phyloP scores from a whole-genome alignment of 2,113 vertebrate genomes.

The Osmerus mordax region DNA sequence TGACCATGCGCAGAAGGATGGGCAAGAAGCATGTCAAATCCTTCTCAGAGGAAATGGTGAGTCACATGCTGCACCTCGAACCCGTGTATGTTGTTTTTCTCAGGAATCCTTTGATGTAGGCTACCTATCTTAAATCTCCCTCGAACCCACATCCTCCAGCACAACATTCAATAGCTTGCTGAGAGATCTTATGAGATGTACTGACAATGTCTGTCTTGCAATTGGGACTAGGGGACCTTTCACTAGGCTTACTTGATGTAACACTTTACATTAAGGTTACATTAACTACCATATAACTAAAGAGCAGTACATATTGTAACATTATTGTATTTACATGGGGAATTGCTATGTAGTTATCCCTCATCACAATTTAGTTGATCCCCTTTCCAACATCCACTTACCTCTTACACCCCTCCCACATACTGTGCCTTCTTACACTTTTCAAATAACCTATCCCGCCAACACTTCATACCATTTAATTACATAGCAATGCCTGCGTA shows the following conservation, averaged over 20 bases:
- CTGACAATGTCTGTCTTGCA: not conserved
- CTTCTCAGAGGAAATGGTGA: constrained; percentile 84
- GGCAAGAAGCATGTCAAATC: constrained; percentile 86
- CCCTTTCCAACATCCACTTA: too few relatives aligned
- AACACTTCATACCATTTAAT: too few relatives aligned
- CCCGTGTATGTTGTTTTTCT: constrained; percentile 30
- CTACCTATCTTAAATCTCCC: not conserved
- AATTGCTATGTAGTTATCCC: too few relatives aligned
- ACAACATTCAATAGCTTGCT: not conserved
- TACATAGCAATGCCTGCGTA: too few relatives aligned
- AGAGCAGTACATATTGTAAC: too few relatives aligned
- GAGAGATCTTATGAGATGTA: not conserved
- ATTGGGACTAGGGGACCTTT: not conserved
- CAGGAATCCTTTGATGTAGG: constrained; percentile 16
- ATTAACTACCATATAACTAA: too few relatives aligned
- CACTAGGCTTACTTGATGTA: not conserved
- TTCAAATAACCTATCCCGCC: too few relatives aligned
- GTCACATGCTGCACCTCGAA: constrained; percentile 29
- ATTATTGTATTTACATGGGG: too few relatives aligned
- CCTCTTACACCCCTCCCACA: too few relatives aligned
- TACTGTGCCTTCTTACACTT: too few relatives aligned
- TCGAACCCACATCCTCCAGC: constrained; percentile 47
- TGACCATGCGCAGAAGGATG: constrained; percentile 92
- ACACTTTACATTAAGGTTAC: too few relatives aligned
- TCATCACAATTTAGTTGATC: too few relatives aligned